Percentiles rank a stretch among this genome's conserved stretches.
These are phyloP conservation scores for Hydraecia micacea DNA, from an alignment of 2,888 invertebrate genomes.

Conservation along the genomic window DNA sequence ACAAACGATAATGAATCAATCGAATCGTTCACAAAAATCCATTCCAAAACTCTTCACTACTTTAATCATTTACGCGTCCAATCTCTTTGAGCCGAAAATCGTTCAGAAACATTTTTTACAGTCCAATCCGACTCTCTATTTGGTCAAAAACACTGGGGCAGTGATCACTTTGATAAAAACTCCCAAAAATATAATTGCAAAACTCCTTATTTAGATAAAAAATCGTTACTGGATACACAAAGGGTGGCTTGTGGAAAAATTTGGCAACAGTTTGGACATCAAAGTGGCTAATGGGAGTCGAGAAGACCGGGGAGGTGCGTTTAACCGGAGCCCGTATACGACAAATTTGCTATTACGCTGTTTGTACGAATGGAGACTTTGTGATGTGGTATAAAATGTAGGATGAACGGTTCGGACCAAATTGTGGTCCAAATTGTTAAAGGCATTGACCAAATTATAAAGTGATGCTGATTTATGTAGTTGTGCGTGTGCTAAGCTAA, in stretches of 20 bases:
- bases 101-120: constrained; percentile 23
- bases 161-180: constrained; percentile 51
- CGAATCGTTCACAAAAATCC: constrained; percentile 16
- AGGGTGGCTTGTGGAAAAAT: constrained; percentile 55
- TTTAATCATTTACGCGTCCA: constrained; percentile 18
- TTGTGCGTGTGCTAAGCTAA: not conserved
- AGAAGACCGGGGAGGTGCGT: constrained; percentile 59
- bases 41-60: constrained; percentile 27
- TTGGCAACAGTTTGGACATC: constrained; percentile 61
- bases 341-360: constrained; percentile 70
- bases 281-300: constrained; percentile 60
- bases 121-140: constrained; percentile 17
- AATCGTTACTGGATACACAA: constrained; percentile 51
- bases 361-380: constrained; percentile 66
- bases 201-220: constrained; percentile 60
- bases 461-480: not conserved
- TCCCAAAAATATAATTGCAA: constrained; percentile 50
- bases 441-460: not conserved
- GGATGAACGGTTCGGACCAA: not conserved
- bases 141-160: constrained; percentile 17
- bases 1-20: constrained; percentile 1
- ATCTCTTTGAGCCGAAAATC: constrained; percentile 30
- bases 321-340: constrained; percentile 61
- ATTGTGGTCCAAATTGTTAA: not conserved
- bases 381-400: constrained; percentile 53